Percentiles rank a stretch among this genome's conserved stretches.
phyloP scores from a whole-genome alignment of 1,140 invertebrate genomes.

The Frieseomelitta varia region DNA sequence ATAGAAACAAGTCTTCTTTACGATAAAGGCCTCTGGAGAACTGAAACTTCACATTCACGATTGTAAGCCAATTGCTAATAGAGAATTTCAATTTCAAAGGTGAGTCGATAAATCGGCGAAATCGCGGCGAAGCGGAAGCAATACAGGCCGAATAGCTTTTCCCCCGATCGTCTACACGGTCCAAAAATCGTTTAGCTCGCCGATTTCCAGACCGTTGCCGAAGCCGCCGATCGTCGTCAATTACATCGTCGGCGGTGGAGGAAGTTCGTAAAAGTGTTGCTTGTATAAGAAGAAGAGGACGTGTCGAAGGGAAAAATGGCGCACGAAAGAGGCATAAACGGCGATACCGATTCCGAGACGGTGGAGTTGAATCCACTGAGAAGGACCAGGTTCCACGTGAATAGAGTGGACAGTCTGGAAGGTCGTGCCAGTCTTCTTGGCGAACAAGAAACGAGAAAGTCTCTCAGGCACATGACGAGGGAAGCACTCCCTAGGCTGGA shows the following conservation, averaged over 20 bases:
- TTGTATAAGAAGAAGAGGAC: not conserved
- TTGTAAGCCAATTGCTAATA: conserved; percentile 32
- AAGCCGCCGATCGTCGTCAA: not conserved
- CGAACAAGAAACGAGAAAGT: conserved; percentile 79
- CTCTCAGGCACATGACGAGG: conserved; percentile 91
- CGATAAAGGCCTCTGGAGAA: not conserved
- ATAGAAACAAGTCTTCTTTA: not conserved
- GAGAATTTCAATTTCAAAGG: not conserved
- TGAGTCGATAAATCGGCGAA: conserved; percentile 32
- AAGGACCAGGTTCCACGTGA: conserved; percentile 84
- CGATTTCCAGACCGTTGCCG: not conserved
- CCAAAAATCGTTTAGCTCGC: not conserved
- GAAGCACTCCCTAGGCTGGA: conserved; percentile 95
- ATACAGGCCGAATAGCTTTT: no score
- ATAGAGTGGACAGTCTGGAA: conserved; percentile 82
- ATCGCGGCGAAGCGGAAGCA: conserved; percentile 36
- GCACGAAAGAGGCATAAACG: conserved; percentile 74
- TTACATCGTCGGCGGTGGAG: not conserved
- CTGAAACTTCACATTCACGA: no score
- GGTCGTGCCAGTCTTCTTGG: conserved; percentile 78
- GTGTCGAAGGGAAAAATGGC: conserved; percentile 66
- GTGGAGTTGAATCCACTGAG: conserved; percentile 77
- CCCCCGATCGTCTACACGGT: no score
- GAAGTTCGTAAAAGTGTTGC: not conserved
- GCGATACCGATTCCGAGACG: conserved; percentile 70